phyloP scores from a whole-genome alignment of 2,113 vertebrate species.

The Indicator maculatus region DNA sequence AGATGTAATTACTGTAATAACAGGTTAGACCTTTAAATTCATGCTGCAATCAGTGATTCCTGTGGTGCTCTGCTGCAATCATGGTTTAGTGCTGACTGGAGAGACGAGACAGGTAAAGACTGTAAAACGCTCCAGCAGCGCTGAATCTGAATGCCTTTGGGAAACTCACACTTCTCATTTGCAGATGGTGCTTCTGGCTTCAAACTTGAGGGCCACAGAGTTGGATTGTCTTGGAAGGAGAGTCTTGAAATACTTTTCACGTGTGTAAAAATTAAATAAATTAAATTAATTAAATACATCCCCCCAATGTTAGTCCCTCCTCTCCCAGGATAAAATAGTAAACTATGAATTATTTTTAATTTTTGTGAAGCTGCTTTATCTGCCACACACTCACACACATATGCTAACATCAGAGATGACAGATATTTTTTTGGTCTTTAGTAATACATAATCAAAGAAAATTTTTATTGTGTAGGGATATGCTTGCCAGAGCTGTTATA shows the following conservation, averaged over 20 bases:
- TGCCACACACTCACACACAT: not conserved
- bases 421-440: not conserved
- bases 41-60: conserved; percentile 65
- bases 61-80: conserved; percentile 48
- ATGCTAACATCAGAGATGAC: not conserved
- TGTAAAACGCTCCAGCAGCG: conserved; percentile 31
- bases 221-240: not conserved
- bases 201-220: not conserved
- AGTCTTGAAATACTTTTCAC: not conserved
- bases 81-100: conserved; percentile 40
- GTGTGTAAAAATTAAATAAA: not conserved
- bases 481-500: not conserved
- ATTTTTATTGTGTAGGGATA: not conserved
- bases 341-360: not conserved
- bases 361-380: not conserved
- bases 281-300: not conserved
- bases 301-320: not conserved
- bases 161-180: not conserved
- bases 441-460: not conserved
- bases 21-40: conserved; percentile 47
- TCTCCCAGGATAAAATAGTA: not conserved
- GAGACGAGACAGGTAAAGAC: conserved; percentile 36
- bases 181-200: not conserved
- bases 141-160: not conserved
- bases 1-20: conserved; percentile 63